Conservation (phyloP, 2,888 invertebrate genomes). For the Emmelina monodactyla region DNA sequence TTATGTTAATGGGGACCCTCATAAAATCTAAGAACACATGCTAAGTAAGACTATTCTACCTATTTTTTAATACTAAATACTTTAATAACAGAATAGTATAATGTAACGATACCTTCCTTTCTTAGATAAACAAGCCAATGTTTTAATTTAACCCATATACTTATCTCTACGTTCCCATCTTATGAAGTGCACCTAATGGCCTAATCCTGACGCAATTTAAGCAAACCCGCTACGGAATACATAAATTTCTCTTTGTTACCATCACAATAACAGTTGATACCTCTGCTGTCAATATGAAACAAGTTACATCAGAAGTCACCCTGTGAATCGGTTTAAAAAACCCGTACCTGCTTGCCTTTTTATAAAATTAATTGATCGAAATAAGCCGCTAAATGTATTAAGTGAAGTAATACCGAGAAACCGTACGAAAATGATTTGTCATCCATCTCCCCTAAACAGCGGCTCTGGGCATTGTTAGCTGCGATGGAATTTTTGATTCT, state of each 20-base stretch:
- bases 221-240: too few species aligned
- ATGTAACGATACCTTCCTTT: too few species aligned
- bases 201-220: too few species aligned
- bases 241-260: background rate
- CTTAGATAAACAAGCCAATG: too few species aligned
- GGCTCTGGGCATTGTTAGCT: background rate
- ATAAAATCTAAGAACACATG: too few species aligned
- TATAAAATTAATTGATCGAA: slow-evolving; percentile 47
- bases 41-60: too few species aligned
- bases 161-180: too few species aligned
- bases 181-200: too few species aligned
- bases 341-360: slow-evolving; percentile 27
- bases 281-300: background rate
- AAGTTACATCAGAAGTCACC: slow-evolving; percentile 12
- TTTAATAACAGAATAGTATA: too few species aligned
- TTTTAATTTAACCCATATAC: too few species aligned
- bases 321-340: background rate
- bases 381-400: slow-evolving; percentile 31
- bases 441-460: slow-evolving; percentile 9
- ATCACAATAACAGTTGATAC: slow-evolving; percentile 1
- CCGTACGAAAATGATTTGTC: slow-evolving; percentile 22
- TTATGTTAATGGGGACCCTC: too few species aligned
- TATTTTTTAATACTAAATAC: too few species aligned
- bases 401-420: slow-evolving; percentile 21
- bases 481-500: background rate